These are phyloP conservation scores for Poeciliopsis occidentalis DNA, from an alignment of 2,113 vertebrate genomes.

Conservation along the genomic window DNA sequence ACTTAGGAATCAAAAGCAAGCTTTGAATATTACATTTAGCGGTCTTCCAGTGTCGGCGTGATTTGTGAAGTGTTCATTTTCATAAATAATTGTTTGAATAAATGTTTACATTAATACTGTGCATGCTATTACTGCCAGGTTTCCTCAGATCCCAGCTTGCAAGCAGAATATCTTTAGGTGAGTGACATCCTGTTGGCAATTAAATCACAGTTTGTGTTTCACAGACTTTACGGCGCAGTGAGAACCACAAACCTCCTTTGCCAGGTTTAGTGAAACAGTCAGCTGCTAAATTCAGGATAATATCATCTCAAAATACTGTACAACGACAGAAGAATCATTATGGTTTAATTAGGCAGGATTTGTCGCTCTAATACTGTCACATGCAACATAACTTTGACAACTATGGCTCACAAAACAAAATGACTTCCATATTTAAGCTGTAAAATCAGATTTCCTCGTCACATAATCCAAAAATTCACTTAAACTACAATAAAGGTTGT, in stretches of 20 bases:
- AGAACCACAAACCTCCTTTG: slow-evolving; percentile 29
- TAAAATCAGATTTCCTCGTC: neutral
- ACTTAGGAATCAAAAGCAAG: too few species aligned
- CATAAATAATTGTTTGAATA: slow-evolving; percentile 27
- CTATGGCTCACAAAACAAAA: neutral
- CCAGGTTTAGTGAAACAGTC: slow-evolving; percentile 15
- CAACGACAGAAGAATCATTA: neutral
- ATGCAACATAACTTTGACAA: neutral
- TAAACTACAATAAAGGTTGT: neutral
- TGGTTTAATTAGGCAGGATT: slow-evolving; percentile 9
- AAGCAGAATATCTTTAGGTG: slow-evolving; percentile 43
- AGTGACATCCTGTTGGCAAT: slow-evolving; percentile 42
- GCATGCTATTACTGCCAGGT: slow-evolving; percentile 55
- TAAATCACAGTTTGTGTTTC: slow-evolving; percentile 61
- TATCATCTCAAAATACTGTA: slow-evolving; percentile 1
- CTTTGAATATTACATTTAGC: too few species aligned
- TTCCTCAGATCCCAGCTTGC: slow-evolving; percentile 41
- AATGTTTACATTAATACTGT: slow-evolving; percentile 49
- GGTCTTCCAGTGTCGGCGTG: slow-evolving; percentile 39
- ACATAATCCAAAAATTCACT: neutral
- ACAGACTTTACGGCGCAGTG: slow-evolving; percentile 42
- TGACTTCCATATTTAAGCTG: neutral
- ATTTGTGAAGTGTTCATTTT: slow-evolving; percentile 31
- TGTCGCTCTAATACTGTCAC: neutral
- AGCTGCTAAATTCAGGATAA: slow-evolving; percentile 11